A percentile compares a stretch with the other conserved stretches of the same genome.
phyloP scores from a whole-genome alignment of 2,888 invertebrate species.

The Schizotus pectinicornis region DNA sequence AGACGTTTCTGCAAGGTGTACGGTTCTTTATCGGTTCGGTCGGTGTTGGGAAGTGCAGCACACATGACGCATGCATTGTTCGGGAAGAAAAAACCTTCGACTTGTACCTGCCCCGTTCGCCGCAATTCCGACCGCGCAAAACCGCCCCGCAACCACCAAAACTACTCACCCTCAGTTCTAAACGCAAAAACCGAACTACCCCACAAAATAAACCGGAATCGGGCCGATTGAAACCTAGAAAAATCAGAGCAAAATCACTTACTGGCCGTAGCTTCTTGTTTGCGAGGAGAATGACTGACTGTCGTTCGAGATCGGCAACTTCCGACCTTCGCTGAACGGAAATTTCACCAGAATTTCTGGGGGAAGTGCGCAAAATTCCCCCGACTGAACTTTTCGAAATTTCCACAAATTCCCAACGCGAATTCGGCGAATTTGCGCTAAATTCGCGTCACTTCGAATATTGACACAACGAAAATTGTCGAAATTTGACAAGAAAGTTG shows the following conservation, averaged over 20 bases:
- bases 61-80: constrained; percentile 32
- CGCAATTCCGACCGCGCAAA: background rate
- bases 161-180: constrained; percentile 14
- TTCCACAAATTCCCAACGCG: background rate
- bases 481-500: constrained; percentile 25
- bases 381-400: background rate
- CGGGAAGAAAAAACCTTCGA: constrained; percentile 25
- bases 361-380: no score
- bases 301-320: constrained; percentile 31
- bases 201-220: constrained; percentile 3
- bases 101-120: constrained; percentile 2
- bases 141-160: background rate
- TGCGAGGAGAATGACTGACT: constrained; percentile 51
- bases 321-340: constrained; percentile 4
- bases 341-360: constrained; percentile 16
- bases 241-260: constrained; percentile 57
- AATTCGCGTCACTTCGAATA: constrained; percentile 8
- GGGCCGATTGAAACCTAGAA: constrained; percentile 15
- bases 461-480: constrained; percentile 21
- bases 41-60: constrained; percentile 9
- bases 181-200: constrained; percentile 6
- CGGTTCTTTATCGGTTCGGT: constrained; percentile 20
- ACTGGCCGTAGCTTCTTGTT: constrained; percentile 62
- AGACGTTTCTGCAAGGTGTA: background rate
- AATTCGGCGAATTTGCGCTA: constrained; percentile 1